Conservation (phyloP, 2,797 vertebrate species). For the Cuculus canorus region DNA sequence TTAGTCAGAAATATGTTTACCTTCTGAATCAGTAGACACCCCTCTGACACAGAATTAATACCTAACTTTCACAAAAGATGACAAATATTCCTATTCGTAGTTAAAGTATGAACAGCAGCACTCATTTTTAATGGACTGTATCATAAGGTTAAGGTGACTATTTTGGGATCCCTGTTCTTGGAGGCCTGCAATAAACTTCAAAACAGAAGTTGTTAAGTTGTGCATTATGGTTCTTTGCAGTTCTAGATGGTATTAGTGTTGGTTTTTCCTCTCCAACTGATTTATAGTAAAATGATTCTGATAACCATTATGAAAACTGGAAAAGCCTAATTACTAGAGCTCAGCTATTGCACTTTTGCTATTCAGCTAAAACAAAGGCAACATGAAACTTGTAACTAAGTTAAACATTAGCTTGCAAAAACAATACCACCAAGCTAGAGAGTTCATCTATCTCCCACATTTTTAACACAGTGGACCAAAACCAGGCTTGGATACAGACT, state of each 20-base stretch:
- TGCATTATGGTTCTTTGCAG: not conserved
- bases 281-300: not conserved
- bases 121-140: not conserved
- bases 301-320: not conserved
- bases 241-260: not conserved
- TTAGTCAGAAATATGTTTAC: not conserved
- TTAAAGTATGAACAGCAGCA: not conserved
- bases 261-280: not conserved
- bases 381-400: not conserved
- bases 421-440: not conserved
- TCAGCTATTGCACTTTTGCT: not conserved
- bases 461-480: not conserved
- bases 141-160: not conserved
- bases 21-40: not conserved
- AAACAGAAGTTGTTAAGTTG: not conserved
- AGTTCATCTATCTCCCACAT: not conserved
- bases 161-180: not conserved
- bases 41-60: not conserved
- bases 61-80: not conserved
- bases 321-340: not conserved
- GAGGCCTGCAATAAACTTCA: not conserved
- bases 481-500: not conserved
- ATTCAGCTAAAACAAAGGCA: constrained; percentile 22
- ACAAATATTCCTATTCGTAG: not conserved
- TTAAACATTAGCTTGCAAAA: constrained; percentile 37